These are phyloP conservation scores for Ornithoptera priamus DNA, from an alignment of 2,888 invertebrate genomes.

Conservation along the genomic window DNA sequence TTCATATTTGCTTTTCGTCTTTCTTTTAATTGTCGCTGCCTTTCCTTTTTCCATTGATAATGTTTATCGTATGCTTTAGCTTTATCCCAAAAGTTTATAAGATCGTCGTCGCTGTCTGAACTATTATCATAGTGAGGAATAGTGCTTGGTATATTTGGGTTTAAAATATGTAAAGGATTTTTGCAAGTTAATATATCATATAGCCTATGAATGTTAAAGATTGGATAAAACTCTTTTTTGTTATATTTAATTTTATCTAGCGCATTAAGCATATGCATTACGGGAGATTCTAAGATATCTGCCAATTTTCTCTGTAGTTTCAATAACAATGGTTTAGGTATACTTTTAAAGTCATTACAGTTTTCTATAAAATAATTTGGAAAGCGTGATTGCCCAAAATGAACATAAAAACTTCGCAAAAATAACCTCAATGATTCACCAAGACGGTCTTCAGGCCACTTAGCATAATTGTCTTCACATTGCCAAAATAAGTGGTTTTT, in stretches of 20 bases:
- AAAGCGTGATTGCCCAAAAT: slow-evolving; percentile 81
- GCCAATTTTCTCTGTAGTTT: slow-evolving; percentile 84
- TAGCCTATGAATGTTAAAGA: slow-evolving; percentile 80
- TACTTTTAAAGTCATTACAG: slow-evolving; percentile 86
- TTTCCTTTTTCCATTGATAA: slow-evolving; percentile 72
- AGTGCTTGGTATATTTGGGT: slow-evolving; percentile 61
- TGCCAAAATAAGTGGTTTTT: slow-evolving; percentile 88
- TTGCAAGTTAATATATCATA: slow-evolving; percentile 80
- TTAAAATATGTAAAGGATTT: slow-evolving; percentile 72
- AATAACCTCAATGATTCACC: slow-evolving; percentile 84
- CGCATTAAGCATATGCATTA: slow-evolving; percentile 84
- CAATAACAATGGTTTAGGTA: slow-evolving; percentile 82
- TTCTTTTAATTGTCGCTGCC: slow-evolving; percentile 62
- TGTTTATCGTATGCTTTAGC: slow-evolving; percentile 75
- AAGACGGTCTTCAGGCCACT: slow-evolving; percentile 87
- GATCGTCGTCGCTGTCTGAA: slow-evolving; percentile 66
- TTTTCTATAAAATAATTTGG: slow-evolving; percentile 87
- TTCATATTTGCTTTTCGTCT: slow-evolving; percentile 54
- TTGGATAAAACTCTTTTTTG: slow-evolving; percentile 82
- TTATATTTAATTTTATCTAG: slow-evolving; percentile 84
- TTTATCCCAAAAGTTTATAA: slow-evolving; percentile 66
- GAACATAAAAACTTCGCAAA: slow-evolving; percentile 81
- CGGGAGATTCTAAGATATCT: slow-evolving; percentile 85
- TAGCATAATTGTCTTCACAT: slow-evolving; percentile 85
- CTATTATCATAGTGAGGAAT: slow-evolving; percentile 47